These are phyloP conservation scores for Xiphorhynchus erythropygius DNA, from an alignment of 2,797 vertebrate species.

Conservation along the genomic window DNA sequence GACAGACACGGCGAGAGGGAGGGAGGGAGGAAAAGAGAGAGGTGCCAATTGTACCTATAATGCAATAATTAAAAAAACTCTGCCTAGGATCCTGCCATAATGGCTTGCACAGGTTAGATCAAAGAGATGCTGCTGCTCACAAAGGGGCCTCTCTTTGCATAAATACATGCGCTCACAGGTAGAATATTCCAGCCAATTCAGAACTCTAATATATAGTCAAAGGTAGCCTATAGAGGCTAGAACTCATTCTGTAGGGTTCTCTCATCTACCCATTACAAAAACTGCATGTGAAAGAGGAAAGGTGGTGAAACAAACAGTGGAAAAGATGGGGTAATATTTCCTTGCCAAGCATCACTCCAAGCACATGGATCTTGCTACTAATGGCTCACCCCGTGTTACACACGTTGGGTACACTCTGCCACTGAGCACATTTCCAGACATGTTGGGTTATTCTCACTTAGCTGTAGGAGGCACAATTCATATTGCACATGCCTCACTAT, in stretches of 20 bases:
- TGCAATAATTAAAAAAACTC: constrained; percentile 69
- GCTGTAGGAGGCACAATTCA: neutral
- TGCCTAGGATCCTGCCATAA: constrained; percentile 50
- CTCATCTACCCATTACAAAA: neutral
- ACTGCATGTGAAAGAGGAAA: neutral
- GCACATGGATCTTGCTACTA: fast-evolving
- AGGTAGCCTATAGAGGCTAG: neutral
- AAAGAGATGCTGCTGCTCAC: constrained; percentile 49
- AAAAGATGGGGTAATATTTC: neutral
- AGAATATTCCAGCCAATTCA: neutral
- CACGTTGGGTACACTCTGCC: fast-evolving
- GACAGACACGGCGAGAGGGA: constrained; percentile 53
- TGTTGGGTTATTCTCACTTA: neutral
- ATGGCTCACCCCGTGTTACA: neutral
- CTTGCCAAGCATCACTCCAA: neutral
- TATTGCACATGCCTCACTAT: neutral
- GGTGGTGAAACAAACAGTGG: neutral
- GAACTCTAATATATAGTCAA: neutral
- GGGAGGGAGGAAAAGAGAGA: constrained; percentile 61
- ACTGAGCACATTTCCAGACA: neutral
- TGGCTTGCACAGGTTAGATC: constrained; percentile 46
- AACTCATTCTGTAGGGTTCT: neutral
- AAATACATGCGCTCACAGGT: neutral
- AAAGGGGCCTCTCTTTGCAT: constrained; percentile 41
- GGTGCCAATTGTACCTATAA: constrained; percentile 71